Base-by-base conservation (phyloP, 2,797 vertebrate genomes). In the Microctenopoma steveboyesi region DNA sequence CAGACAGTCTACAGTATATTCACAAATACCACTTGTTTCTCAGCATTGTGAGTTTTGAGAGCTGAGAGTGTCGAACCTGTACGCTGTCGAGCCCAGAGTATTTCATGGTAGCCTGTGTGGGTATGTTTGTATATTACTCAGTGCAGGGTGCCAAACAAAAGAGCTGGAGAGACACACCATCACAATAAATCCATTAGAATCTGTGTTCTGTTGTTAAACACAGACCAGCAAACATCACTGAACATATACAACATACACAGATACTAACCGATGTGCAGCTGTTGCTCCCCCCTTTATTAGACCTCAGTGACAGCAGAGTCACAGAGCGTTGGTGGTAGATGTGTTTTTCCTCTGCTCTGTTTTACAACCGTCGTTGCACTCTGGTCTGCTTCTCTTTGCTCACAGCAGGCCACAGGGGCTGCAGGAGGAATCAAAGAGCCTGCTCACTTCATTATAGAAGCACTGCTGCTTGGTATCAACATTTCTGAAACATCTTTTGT, bases 301-400 rank as follows among this genome's bases (percentile, higher is more conserved):
- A 60, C 50, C 48, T 61, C 37, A 27, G 55, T 69, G 74, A 71
- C 77, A 59, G 53, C 39, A 67, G n/a, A 65, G 59, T 74, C 63
- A 54, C 45, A 4, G 51, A 66, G 52, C 55, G 50, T 22, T 40
- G 68, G 28, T 69, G 65, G 65, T 56, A n/a, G 40, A 39, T 64
- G 48, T 57, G 58, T 61, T 65, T 30, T 59, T 40, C 43, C 66
- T 74, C 64, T 35, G 40, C 33, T 60, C 56, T 70, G 77, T 84
- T 91, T 89, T 90, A 87, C 81, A 81, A 61, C 72, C 80, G 72
- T 63, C 64, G 33, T 64, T 61, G 69, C 64, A 65, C 80, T 81
- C 70, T 84, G 86, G 80, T 56, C 69, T 73, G 75, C 69, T 81
- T 84, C 74, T 60, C 78, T 87, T 89, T 87, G 52, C 76, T 89